Conservation (phyloP, 2,888 invertebrate species). For the Agrotis ipsilon region DNA sequence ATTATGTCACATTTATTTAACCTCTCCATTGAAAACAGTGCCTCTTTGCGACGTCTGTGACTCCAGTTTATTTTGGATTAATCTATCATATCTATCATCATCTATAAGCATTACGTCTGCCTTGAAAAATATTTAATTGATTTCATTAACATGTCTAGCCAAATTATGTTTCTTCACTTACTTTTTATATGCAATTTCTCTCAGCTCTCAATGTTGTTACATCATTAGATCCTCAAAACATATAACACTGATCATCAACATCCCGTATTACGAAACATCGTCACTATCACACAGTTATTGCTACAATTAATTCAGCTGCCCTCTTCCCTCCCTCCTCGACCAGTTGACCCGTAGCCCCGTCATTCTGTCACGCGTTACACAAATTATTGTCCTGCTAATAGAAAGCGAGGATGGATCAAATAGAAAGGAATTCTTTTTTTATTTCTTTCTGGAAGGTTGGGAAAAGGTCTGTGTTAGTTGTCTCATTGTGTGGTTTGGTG, state of each 20-base stretch:
- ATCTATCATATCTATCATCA: background rate
- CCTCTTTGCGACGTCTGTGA: background rate
- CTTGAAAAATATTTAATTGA: background rate
- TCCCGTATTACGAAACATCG: constrained; percentile 66
- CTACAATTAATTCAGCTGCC: constrained; percentile 72
- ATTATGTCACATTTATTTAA: too few species aligned
- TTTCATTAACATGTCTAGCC: too few species aligned
- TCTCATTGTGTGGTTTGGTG: background rate
- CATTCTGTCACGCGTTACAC: constrained; percentile 55
- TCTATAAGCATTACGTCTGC: background rate
- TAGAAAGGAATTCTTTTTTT: constrained; percentile 28
- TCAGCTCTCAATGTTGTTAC: background rate
- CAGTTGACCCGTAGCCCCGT: constrained; percentile 70
- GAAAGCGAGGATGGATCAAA: constrained; percentile 40
- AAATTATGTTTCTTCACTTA: background rate
- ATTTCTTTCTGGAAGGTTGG: background rate
- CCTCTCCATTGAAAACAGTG: too few species aligned
- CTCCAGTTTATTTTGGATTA: background rate
- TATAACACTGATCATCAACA: constrained; percentile 17
- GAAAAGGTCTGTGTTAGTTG: background rate
- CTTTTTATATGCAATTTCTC: background rate
- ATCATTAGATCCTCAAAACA: constrained; percentile 6
- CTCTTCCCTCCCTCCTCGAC: constrained; percentile 66
- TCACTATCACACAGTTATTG: constrained; percentile 70
- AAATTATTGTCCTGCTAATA: constrained; percentile 59